These are phyloP conservation scores for Pelodiscus sinensis DNA, from an alignment of 2,113 vertebrate genomes.

Conservation along the genomic window DNA sequence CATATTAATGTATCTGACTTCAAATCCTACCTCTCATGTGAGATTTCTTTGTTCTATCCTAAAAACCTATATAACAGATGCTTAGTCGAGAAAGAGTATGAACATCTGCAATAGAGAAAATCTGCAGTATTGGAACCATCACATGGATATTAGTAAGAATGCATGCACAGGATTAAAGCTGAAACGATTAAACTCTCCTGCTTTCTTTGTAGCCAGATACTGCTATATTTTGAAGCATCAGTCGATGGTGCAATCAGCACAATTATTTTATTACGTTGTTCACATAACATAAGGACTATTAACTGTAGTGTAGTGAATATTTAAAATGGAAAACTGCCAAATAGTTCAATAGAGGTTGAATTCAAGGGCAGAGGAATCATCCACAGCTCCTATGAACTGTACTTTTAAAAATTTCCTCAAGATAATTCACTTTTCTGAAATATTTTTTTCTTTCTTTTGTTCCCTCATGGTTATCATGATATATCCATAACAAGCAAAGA, in stretches of 20 bases:
- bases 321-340: slow-evolving; percentile 47
- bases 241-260: slow-evolving; percentile 32
- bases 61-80: background rate
- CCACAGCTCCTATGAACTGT: background rate
- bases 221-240: slow-evolving; percentile 25
- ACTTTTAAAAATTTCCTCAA: background rate
- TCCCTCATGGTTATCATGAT: background rate
- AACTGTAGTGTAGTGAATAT: background rate
- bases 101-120: background rate
- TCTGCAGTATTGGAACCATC: background rate
- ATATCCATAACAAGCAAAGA: background rate
- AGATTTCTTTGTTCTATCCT: background rate
- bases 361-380: background rate
- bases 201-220: slow-evolving; percentile 2
- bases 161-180: background rate
- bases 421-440: background rate
- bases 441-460: background rate
- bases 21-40: background rate
- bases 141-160: background rate
- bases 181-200: slow-evolving; percentile 25
- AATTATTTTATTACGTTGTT: slow-evolving; percentile 33
- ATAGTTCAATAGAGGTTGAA: slow-evolving; percentile 12
- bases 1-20: background rate
- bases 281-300: slow-evolving; percentile 42
- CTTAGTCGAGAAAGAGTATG: background rate